phyloP scores from a whole-genome alignment of 1,140 invertebrate species.

The Campodea augens region DNA sequence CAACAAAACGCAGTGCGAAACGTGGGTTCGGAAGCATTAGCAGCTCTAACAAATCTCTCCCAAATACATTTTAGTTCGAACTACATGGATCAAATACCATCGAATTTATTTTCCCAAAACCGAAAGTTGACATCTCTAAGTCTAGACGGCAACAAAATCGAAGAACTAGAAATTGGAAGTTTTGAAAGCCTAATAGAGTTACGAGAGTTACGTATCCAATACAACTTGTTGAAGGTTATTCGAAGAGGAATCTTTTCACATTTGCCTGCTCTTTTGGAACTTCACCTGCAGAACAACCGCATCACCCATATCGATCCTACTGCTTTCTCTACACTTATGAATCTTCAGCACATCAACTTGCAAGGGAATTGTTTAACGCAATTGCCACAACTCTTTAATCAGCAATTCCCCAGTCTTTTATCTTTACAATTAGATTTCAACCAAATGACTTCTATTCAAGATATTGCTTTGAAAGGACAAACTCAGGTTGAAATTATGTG shows the following conservation, averaged over 20 bases:
- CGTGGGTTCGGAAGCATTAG: slow-evolving; percentile 50
- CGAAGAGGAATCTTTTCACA: slow-evolving; percentile 59
- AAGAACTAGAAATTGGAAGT: slow-evolving; percentile 52
- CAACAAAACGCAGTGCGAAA: slow-evolving; percentile 66
- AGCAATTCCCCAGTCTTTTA: slow-evolving; percentile 43
- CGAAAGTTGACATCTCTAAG: slow-evolving; percentile 59
- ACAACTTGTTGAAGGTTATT: slow-evolving; percentile 52
- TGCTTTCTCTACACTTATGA: slow-evolving; percentile 56
- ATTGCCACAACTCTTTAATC: slow-evolving; percentile 53
- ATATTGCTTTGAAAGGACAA: slow-evolving; percentile 54
- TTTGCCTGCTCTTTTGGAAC: slow-evolving; percentile 52
- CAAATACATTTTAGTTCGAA: slow-evolving; percentile 73
- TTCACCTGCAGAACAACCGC: slow-evolving; percentile 71
- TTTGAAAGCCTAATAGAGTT: slow-evolving; percentile 53
- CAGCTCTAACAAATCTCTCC: slow-evolving; percentile 46
- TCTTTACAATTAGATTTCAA: slow-evolving; percentile 75
- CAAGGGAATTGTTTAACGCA: slow-evolving; percentile 57
- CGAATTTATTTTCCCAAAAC: slow-evolving; percentile 49
- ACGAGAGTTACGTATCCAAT: slow-evolving; percentile 52
- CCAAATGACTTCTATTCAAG: slow-evolving; percentile 50
- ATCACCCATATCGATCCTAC: slow-evolving; percentile 63
- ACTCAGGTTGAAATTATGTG: slow-evolving; percentile 66
- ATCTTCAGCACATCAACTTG: slow-evolving; percentile 71
- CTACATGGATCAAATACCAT: slow-evolving; percentile 54
- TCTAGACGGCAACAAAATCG: slow-evolving; percentile 75